Evolutionary conservation across 2,113 vertebrate species (phyloP).

Genomic region (Syrrhaptes paradoxus): DNA sequence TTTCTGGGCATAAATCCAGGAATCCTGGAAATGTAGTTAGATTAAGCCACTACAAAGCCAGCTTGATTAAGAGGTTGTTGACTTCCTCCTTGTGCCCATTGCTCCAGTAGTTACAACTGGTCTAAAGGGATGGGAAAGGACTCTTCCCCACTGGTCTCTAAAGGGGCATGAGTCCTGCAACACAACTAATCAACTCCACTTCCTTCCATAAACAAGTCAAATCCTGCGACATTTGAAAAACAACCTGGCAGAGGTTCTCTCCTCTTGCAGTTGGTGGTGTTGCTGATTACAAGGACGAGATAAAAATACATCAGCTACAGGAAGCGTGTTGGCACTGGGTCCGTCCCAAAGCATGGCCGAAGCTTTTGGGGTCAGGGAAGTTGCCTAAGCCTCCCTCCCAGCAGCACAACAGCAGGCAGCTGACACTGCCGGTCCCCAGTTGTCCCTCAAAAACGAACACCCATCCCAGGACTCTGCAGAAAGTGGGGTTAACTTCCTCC

Average conservation of each 20-base stretch:
- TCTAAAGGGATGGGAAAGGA: neutral
- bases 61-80: neutral
- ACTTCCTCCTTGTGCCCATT: neutral
- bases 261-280: neutral
- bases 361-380: neutral
- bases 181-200: neutral
- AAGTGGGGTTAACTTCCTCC: neutral
- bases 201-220: neutral
- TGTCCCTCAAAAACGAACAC: neutral
- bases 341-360: neutral
- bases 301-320: neutral
- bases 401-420: neutral
- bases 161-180: neutral
- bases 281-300: neutral
- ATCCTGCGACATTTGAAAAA: neutral
- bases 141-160: neutral
- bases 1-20: neutral
- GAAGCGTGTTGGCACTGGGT: neutral
- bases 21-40: neutral
- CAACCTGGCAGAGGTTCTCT: neutral
- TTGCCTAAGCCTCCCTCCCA: neutral
- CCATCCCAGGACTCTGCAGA: rapidly evolving
- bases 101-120: neutral
- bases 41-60: neutral
- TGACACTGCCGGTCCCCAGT: neutral